phyloP scores from a whole-genome alignment of 2,797 vertebrate genomes.

The Anableps anableps region DNA sequence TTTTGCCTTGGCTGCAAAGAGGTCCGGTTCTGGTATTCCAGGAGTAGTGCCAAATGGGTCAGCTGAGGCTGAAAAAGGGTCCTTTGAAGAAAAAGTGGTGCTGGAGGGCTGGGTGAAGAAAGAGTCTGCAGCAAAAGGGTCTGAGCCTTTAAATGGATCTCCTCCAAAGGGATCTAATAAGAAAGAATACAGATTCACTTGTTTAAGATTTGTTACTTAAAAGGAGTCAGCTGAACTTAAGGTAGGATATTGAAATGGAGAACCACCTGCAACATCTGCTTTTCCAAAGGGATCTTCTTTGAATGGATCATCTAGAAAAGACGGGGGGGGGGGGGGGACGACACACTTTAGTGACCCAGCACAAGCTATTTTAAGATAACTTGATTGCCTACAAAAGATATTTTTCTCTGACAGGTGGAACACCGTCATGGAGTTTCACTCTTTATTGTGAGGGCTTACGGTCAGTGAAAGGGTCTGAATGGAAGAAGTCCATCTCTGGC shows the following conservation, averaged over 20 bases:
- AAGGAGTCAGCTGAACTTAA: neutral
- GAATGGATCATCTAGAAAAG: slow-evolving; percentile 90
- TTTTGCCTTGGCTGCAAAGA: slow-evolving; percentile 71
- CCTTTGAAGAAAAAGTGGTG: slow-evolving; percentile 82
- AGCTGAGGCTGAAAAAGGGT: slow-evolving; percentile 85
- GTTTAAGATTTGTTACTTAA: neutral
- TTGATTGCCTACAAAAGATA: neutral
- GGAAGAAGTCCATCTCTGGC: slow-evolving; percentile 92
- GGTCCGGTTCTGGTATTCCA: slow-evolving; percentile 69
- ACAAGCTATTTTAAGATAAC: neutral
- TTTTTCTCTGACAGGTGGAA: neutral
- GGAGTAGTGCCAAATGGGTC: slow-evolving; percentile 75
- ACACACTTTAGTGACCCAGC: neutral
- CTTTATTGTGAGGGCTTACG: slow-evolving; percentile 82
- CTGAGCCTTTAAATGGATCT: slow-evolving; percentile 97
- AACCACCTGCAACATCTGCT: slow-evolving; percentile 85
- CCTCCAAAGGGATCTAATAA: slow-evolving; percentile 92
- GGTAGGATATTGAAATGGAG: neutral
- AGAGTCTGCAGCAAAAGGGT: slow-evolving; percentile 93
- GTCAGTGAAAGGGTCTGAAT: slow-evolving; percentile 93
- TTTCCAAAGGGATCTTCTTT: slow-evolving; percentile 97
- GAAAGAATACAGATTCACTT: neutral
- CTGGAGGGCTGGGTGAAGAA: slow-evolving; percentile 89
- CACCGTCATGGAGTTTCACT: neutral
- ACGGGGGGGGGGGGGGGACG: neutral